Evolutionary conservation across 2,113 vertebrate genomes (phyloP), one percentile per base, ranked within the genome.

Genomic region (Brevimyrus niger): DNA sequence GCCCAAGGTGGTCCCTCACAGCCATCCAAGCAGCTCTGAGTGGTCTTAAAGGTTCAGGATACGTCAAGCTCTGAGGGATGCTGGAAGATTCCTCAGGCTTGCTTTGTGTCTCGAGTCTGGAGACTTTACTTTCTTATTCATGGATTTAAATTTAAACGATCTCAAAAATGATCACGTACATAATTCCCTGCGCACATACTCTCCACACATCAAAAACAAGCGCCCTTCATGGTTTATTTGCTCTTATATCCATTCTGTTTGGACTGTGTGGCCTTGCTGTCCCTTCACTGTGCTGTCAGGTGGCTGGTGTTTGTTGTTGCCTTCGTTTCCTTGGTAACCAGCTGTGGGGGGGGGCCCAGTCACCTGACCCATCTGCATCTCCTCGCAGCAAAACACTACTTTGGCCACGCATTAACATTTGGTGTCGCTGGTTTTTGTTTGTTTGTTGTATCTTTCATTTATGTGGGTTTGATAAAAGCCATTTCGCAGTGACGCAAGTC

Each of bases 161-260:
- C 61, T 69, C 10, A 31, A 13, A 69, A 69, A 31, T 11, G 27
- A 69, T 69, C 9, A 31, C n/a, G n/a, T 53, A 7, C 87, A 73
- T 46, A 69, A 42, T 50, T 65, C 15, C n/a, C 27, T 23, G 47
- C 65, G 21, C 27, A 15, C 27, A 42, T 3, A n/a, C 73, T 84
- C 23, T 19, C 38, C 38, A 47, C 23, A 53, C n/a, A 51, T 53
- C 27, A 86, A 51, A 31, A 31, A 86, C 69, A 91, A 91, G 93
- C 51, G 94, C 93, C 93, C 94, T 94, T 93, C 94, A 93, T 92
- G 92, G 91, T 94, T 94, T 94, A 92, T 73, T 92, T 89, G 92
- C 93, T 88, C 88, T 35, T 91, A 93, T 92, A 94, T 89, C 92
- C 92, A 91, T 87, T 87, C 91, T 92, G 91, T 83, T 88, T 31